These are phyloP conservation scores for Cephalopterus ornatus DNA, from an alignment of 2,113 vertebrate species.

Conservation along the genomic window DNA sequence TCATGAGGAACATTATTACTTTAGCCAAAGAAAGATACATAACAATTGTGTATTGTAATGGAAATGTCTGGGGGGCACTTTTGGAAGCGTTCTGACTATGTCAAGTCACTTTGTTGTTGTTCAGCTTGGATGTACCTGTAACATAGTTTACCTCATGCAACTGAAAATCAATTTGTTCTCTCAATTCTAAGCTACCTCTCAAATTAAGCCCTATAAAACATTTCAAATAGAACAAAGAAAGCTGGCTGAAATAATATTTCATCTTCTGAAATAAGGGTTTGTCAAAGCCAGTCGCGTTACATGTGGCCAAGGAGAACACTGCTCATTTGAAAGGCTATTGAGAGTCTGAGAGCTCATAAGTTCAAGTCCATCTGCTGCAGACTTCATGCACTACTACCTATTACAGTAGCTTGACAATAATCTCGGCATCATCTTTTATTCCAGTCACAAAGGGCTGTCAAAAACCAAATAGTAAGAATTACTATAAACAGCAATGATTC, in stretches of 20 bases:
- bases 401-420: slow-evolving; percentile 35
- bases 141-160: slow-evolving; percentile 7
- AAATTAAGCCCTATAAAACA: slow-evolving; percentile 56
- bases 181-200: slow-evolving; percentile 22
- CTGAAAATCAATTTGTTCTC: slow-evolving; percentile 59
- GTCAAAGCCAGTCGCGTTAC: slow-evolving; percentile 32
- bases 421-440: slow-evolving; percentile 46
- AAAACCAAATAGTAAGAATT: slow-evolving; percentile 69
- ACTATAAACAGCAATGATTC: slow-evolving; percentile 59
- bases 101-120: slow-evolving; percentile 25
- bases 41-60: background rate
- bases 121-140: slow-evolving; percentile 45
- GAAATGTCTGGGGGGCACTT: background rate
- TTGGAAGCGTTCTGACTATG: background rate
- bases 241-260: slow-evolving; percentile 45
- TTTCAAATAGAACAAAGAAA: slow-evolving; percentile 57
- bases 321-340: slow-evolving; percentile 28
- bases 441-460: slow-evolving; percentile 63
- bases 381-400: background rate
- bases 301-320: slow-evolving; percentile 28
- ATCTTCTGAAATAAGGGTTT: slow-evolving; percentile 34
- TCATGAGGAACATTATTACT: background rate
- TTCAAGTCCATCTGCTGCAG: slow-evolving; percentile 34
- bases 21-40: background rate
- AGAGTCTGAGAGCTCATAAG: slow-evolving; percentile 13